Base-by-base conservation (phyloP, 1,140 invertebrate species). In the Drosophila punjabiensis region DNA sequence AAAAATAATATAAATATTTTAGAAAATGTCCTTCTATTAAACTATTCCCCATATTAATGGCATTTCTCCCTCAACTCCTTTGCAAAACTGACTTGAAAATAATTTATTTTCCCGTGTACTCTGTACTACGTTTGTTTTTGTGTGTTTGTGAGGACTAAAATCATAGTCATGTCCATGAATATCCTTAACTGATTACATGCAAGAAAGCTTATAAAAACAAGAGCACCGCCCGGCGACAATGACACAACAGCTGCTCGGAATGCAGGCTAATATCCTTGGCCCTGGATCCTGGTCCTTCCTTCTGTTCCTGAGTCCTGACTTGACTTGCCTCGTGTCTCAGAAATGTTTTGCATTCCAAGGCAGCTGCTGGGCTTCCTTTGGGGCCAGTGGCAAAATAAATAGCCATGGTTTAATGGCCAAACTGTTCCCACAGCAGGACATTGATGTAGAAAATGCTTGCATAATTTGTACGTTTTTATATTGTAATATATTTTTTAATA, bases 81-180 rank as follows among this genome's bases (percentile, higher is more conserved):
- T 4, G 16, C 5, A 13, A 32, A 55, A 35, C 5, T n/a, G 7
- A 24, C 28, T 33, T 35, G 3, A 28, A 60, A 60, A 43, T 18
- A 43, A 5, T 39, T 58, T 11, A n/a, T 30, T 53, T 69, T 24
- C 7, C n/a, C 5, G 64, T 71, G 68, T 58, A 58, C 24, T 3
- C 13, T 53, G 7, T 20, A 28, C 48, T 30, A 9, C 5, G 55
- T 45, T 30, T 55, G 18, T 64, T 41, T 68, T 20, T 64, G 14
- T 64, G 14, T 77, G 32, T 70, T 58, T 58, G 67, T 59, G 32
- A 53, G 61, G 47, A 65, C 79, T 89, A 90, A 89, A 89, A 90
- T 86, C 86, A 89, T 89, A 89, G 86, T 89, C 86, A 90, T 89
- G 86, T 90, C 66, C 82, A 89, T 89, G 86, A 89, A 89, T 89